These are phyloP conservation scores for Syrrhaptes paradoxus DNA, from an alignment of 2,113 vertebrate species.

Conservation along the genomic window DNA sequence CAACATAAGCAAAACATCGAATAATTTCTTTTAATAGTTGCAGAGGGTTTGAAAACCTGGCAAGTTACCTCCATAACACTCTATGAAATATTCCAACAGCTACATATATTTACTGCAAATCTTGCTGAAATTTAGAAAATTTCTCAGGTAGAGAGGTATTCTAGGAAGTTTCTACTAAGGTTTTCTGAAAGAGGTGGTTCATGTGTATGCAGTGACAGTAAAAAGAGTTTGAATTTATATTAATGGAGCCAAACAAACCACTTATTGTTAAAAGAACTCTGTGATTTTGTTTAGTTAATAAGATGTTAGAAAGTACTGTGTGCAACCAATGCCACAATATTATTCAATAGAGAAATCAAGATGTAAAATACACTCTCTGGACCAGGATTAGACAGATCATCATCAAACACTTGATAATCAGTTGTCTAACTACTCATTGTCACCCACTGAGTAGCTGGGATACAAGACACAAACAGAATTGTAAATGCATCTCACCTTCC, in stretches of 20 bases:
- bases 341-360: constrained; percentile 35
- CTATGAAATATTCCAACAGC: not conserved
- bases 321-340: not conserved
- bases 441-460: not conserved
- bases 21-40: not conserved
- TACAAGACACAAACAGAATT: constrained; percentile 18
- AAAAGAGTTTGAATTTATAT: not conserved
- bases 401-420: constrained; percentile 45
- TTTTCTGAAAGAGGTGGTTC: not conserved
- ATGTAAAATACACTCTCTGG: not conserved
- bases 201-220: not conserved
- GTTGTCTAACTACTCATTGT: constrained; percentile 16
- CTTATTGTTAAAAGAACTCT: constrained; percentile 2
- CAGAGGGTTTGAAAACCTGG: not conserved
- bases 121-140: not conserved
- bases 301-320: not conserved
- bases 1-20: not conserved
- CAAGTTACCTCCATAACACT: not conserved
- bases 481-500: constrained; percentile 3
- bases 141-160: not conserved
- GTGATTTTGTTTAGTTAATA: constrained; percentile 27
- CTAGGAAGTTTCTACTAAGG: not conserved
- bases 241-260: constrained; percentile 34
- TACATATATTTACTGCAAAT: not conserved
- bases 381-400: not conserved